Base-by-base conservation (phyloP, 2,113 vertebrate species). In the Scomber scombrus region DNA sequence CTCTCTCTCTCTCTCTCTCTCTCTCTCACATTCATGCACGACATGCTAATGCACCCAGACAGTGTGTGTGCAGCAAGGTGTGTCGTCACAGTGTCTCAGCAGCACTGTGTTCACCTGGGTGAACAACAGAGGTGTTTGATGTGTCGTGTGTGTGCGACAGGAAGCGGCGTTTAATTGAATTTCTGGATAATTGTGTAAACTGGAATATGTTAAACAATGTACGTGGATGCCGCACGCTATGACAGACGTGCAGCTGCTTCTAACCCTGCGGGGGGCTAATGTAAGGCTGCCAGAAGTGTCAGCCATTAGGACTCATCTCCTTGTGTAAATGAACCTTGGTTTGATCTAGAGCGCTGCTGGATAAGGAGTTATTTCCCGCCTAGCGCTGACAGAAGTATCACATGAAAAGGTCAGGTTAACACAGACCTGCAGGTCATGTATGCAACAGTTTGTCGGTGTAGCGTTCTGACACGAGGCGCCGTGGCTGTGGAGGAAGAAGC, bases 321-420 rank as follows among this genome's bases (percentile, higher is more conserved):
- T 5, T 5, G 18, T 58, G 15, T 58, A n/a, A 69, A 85, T 75
- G 45, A 79, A 72, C 55, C 56, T 56, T 45, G 60, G 50, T 62
- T 31, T 62, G 57, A 75, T 29, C 19, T 16, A n/a, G 0, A 15
- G 51, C 5, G 49, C 46, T 7, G 73, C 3, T 12, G 47, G 61
- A 54, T 23, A 10, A 3, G 23, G 21, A 31, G 23, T 18, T 4
- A 49, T 60, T 66, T 69, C 23, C 57, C 61, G 19, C 26, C 19
- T 23, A 57, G 52, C 21, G 1, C 84, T 54, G 71, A 76, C 71
- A 50, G 61, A 55, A 14, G 21, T 18, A 14, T 70, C 46, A 54
- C 62, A 23, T 12, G 9, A 14, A 67, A 81, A 84, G 85, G 71
- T 86, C 80, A 86, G 34, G 3, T 71, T 77, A 60, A 69, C 67